Evolutionary conservation across 2,113 vertebrate genomes (phyloP).

Genomic region (Phoxinus phoxinus): DNA sequence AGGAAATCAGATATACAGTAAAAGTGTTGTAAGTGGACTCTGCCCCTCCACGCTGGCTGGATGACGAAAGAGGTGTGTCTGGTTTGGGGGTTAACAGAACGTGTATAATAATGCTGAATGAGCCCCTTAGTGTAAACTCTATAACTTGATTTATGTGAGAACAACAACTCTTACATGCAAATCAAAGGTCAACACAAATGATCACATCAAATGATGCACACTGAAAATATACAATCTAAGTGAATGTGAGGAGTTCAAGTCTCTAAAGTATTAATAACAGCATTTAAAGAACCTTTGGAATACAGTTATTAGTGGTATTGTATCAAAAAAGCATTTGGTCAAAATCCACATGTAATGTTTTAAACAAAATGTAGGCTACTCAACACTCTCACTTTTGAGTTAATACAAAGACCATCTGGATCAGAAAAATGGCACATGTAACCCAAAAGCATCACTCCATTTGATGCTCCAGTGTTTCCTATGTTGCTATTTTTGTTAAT

Average conservation of each 20-base stretch:
- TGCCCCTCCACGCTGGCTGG: constrained; percentile 75
- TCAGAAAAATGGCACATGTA: background rate
- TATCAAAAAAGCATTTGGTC: background rate
- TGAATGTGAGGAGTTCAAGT: background rate
- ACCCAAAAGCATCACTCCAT: background rate
- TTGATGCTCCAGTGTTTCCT: background rate
- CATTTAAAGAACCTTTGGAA: background rate
- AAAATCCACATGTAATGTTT: background rate
- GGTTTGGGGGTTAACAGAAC: background rate
- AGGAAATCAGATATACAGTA: constrained; percentile 33
- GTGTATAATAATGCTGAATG: background rate
- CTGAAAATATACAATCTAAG: background rate
- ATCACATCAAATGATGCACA: background rate
- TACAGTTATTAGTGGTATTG: background rate
- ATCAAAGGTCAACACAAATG: background rate
- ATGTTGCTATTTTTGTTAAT: background rate
- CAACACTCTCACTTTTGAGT: background rate
- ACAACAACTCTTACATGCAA: background rate
- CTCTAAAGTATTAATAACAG: background rate
- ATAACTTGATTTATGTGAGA: background rate
- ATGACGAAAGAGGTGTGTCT: constrained; percentile 17
- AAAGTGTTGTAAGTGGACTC: constrained; percentile 69
- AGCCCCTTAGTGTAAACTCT: background rate
- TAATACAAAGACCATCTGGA: background rate
- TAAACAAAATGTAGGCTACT: background rate